Evolutionary conservation across 2,113 vertebrate genomes (phyloP), one percentile per base, ranked within the genome.

Genomic region (Zosterops japonicus): DNA sequence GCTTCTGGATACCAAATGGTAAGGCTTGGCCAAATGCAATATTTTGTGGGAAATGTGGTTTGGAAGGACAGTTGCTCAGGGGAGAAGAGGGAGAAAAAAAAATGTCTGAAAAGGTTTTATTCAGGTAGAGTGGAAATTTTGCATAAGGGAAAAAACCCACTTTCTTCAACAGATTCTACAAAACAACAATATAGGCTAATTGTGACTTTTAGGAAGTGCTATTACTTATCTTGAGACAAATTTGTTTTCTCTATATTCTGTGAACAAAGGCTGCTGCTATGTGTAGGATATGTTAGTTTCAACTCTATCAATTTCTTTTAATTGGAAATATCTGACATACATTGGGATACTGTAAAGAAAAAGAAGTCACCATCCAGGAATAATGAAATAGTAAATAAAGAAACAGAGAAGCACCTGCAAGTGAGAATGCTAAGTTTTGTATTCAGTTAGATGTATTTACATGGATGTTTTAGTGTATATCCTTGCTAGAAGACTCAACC

Each of bases 41-140:
- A 21, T 83, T 83, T n/a, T 90, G 42, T 72, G 57, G 72, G 81
- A 77, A 90, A 46, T 47, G 27, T 87, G 47, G 27, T 80, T 65
- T 83, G 23, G 67, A 36, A 93, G 6, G 23, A 50, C 36, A 61
- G 55, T 4, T 67, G 64, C 23, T 47, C 11, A 28, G 24, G 13
- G 16, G 19, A 61, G 14, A 5, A 31, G 35, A 52, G 18, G 31
- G 6, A 68, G 9, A 4, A 6, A 9, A 57, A 52, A 20, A 17
- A 42, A 52, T 17, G 3, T 9, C 36, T 18, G 12, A 44, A 83
- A 93, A 86, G 1, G 4, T 69, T 80, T 50, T 46, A 53, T 67
- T 72, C 27, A 64, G 14, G 18, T 41, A 57, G 74, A 35, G 57
- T 29, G 5, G 36, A 61, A 74, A 67, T 77, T 61, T 42, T 69